Base-by-base conservation (phyloP, 92 coral and sea anemone genomes). In the Phenganax stokvisi region DNA sequence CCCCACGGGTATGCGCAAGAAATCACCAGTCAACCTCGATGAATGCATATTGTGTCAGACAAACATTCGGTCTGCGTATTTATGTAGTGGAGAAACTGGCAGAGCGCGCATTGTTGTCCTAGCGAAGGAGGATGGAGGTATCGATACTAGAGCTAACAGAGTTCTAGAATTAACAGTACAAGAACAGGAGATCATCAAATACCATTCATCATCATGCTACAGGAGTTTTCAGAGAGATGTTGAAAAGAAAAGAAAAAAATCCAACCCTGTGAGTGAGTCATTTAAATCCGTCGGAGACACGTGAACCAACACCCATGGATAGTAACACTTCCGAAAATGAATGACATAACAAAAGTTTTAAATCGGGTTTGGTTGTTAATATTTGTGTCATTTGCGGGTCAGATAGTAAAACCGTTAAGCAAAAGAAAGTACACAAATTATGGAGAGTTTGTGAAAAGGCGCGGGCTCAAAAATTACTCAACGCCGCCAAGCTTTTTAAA, bases 191-290 rank as follows among this genome's bases (percentile, higher is more conserved):
- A 27, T 66, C 9, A 66, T 66, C 5, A 66, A 66, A 30, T 66
- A 66, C 72, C 72, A 66, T 17, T 66, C 72, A 30, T 66, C 72
- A 25, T 7, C 51, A 51, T 66, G 72, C 37, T 66, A 66, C 15
- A 66, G 15, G 51, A 30, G 15, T 7, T 66, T 66, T 30, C 72
- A 66, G 51, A 66, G 72, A 30, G 72, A 66, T 66, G 37, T 66
- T 44, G 72, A 66, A 66, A 66, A 66, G 72, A 66, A 66, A 66
- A 66, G 72, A 30, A 66, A 66, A 66, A 27, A 66, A 27, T 8
- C 51, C 47, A 17, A 30, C 51, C 67, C 7, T 12, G 67, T 61
- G 27, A 61, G 28, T 61, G 27, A 61, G 28, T 61, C 67, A 7
- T 12, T 7, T 61, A 61, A 61, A 8, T 7, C 67, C 6, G 28